These are phyloP conservation scores for Glyphotaelius pellucidus DNA, from an alignment of 2,888 invertebrate species.

Conservation along the genomic window DNA sequence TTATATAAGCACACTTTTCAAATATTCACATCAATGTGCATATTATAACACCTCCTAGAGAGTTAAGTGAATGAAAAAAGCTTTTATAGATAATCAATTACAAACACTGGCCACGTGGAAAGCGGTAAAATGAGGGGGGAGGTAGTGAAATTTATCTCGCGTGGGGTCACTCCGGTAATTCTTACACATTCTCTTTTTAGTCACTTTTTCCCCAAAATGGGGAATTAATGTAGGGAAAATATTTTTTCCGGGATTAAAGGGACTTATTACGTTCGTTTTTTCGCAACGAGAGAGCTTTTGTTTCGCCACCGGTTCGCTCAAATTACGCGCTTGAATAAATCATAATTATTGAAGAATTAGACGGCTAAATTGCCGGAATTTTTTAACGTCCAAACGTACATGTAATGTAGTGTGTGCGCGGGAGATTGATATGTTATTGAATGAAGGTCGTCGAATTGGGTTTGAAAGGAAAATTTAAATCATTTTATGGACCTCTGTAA, in stretches of 20 bases:
- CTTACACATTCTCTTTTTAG: conserved; percentile 14
- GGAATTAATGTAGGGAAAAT: conserved; percentile 36
- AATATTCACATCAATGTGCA: neutral
- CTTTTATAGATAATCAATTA: conserved; percentile 47
- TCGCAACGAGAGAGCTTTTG: conserved; percentile 22
- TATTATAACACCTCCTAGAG: neutral
- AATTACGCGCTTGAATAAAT: conserved; percentile 8
- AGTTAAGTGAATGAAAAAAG: conserved; percentile 37
- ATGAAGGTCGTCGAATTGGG: neutral
- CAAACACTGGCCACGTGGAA: neutral
- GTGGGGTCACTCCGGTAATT: neutral
- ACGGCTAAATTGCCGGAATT: neutral
- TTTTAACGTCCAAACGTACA: neutral
- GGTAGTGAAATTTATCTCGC: conserved; percentile 28
- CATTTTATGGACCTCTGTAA: neutral
- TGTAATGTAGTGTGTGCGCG: neutral
- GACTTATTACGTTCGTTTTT: conserved; percentile 33
- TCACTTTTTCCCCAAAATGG: conserved; percentile 38
- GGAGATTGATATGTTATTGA: neutral
- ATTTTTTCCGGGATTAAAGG: conserved; percentile 26
- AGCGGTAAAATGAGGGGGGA: neutral
- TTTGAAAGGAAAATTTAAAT: neutral
- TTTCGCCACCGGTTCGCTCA: neutral
- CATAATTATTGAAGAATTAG: conserved; percentile 10
- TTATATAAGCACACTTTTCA: neutral